phyloP scores from a whole-genome alignment of 1,140 invertebrate species.

The Drosophila oshimai region DNA sequence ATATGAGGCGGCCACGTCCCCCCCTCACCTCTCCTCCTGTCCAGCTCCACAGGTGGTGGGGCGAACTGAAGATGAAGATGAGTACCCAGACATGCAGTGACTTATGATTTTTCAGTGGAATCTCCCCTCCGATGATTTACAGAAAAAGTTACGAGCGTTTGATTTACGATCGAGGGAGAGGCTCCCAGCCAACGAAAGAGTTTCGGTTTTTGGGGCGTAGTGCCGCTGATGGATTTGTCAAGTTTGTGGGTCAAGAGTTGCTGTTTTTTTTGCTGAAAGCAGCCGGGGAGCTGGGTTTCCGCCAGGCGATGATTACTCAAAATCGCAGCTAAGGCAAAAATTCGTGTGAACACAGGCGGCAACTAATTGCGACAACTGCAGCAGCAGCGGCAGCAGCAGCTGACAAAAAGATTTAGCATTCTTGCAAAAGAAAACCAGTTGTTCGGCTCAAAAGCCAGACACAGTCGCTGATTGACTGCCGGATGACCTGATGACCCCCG shows the following conservation, averaged over 20 bases:
- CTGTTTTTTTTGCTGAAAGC: slow-evolving; percentile 28
- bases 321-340: slow-evolving; percentile 59
- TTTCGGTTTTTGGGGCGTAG: slow-evolving; percentile 48
- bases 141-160: slow-evolving; percentile 76
- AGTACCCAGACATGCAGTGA: slow-evolving; percentile 76
- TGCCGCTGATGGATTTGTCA: slow-evolving; percentile 74
- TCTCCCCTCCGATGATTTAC: slow-evolving; percentile 51
- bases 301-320: slow-evolving; percentile 73
- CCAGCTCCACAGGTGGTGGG: background rate
- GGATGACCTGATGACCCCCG: slow-evolving; percentile 43
- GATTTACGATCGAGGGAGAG: slow-evolving; percentile 67
- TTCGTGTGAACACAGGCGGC: slow-evolving; percentile 60
- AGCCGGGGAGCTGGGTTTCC: slow-evolving; percentile 44
- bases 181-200: slow-evolving; percentile 28
- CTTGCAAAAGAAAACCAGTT: slow-evolving; percentile 34
- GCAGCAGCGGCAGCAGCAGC: slow-evolving; percentile 14
- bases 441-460: slow-evolving; percentile 16
- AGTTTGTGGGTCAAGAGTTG: slow-evolving; percentile 70
- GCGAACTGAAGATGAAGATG: slow-evolving; percentile 53
- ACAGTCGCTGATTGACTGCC: slow-evolving; percentile 37
- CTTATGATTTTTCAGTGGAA: slow-evolving; percentile 72
- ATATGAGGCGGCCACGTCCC: slow-evolving; percentile 50
- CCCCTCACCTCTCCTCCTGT: background rate
- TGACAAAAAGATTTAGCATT: slow-evolving; percentile 32
- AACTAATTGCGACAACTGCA: slow-evolving; percentile 65